Base-by-base conservation (phyloP, 53 echinoderm and acorn worm species). In the Astropecten irregularis region DNA sequence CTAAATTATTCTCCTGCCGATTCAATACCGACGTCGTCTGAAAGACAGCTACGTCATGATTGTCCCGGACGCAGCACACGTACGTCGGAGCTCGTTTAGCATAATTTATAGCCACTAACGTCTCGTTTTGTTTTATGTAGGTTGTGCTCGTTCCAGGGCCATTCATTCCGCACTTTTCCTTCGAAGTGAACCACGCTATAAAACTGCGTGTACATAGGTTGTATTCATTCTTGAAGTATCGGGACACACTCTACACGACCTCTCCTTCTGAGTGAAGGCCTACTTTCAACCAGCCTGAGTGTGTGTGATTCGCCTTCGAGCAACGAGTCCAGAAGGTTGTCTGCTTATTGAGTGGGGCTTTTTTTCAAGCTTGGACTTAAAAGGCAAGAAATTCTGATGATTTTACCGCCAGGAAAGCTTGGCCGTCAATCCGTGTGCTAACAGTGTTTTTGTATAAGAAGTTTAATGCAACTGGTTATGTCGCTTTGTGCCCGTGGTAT, bases 101-200 rank as follows among this genome's bases (percentile, higher is more conserved):
- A 74, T 74, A 74, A 74, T 56, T 39, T 74, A 36, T 26, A 15
- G 39, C 42, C 38, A 23, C 23, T 51, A 25, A 39, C 14, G 30
- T 14, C 64, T 64, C 32, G 56, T 74, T 56, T 53, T 56, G 55
- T 55, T 55, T 74, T 21, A 13, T 56, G 36, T 34, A 56, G 55
- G 34, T 74, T 74, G 55, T 74, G 27, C 58, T 74, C 37, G 58
- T 74, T 39, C 57, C 74, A 74, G 55, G 74, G 55, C 55, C 74
- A 64, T 18, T 7, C 37, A 44, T 22, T 44, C 35, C 15, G 2
- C 42, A 25, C 25, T 26, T 2, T 27, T 9, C 13, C 25, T 57
- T 73, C 1, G 54, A 33, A 42, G 42, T 11, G 6, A 11, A 11
- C 42, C 6, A 14, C 38, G 53, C 39, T 16, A 57, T 74, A 74